These are phyloP conservation scores for Catocala sponsa DNA, from an alignment of 2,888 invertebrate genomes.

Conservation along the genomic window DNA sequence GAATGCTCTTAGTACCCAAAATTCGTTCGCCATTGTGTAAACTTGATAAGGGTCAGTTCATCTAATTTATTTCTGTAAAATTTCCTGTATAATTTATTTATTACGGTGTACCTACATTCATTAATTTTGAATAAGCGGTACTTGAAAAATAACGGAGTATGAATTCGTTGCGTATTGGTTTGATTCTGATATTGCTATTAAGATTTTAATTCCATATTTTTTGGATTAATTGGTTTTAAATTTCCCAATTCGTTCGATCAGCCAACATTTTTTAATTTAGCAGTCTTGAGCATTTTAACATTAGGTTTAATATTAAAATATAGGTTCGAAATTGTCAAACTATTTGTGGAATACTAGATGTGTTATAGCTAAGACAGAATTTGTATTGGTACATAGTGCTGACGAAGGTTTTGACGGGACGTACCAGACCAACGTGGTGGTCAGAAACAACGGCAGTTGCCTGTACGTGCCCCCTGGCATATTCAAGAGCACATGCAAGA, in stretches of 20 bases:
- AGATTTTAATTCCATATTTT: too few relatives aligned
- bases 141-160: constrained; percentile 1
- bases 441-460: constrained; percentile 99
- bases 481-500: constrained; percentile 99
- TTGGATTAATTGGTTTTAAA: too few relatives aligned
- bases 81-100: constrained; percentile 44
- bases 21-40: constrained; percentile 63
- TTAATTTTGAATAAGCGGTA: constrained; percentile 20
- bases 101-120: constrained; percentile 23
- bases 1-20: constrained; percentile 51
- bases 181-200: too few relatives aligned
- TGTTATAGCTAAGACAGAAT: constrained; percentile 53
- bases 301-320: constrained; percentile 3
- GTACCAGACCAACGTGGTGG: constrained; percentile 99
- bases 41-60: constrained; percentile 65
- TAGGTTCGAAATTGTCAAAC: neutral
- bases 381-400: constrained; percentile 92
- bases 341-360: constrained; percentile 11
- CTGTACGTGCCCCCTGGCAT: constrained; percentile 99
- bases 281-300: too few relatives aligned
- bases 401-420: constrained; percentile 99
- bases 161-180: neutral
- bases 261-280: too few relatives aligned
- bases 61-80: constrained; percentile 60
- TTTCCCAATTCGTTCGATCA: too few relatives aligned